These are phyloP conservation scores for Lasioglossum albipes DNA, from an alignment of 1,140 invertebrate species.

Conservation along the genomic window DNA sequence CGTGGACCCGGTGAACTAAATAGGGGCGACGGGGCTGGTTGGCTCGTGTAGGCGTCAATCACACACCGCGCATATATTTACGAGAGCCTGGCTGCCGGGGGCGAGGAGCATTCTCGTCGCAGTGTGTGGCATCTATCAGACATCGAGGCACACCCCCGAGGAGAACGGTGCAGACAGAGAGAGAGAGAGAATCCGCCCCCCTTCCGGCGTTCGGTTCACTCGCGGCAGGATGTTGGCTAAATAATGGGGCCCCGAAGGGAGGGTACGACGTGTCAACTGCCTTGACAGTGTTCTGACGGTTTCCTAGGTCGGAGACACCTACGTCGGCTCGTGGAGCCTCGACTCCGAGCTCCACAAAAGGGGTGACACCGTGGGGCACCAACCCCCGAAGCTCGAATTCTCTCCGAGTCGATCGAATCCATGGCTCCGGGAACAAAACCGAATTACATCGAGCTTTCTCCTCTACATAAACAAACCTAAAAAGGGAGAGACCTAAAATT, in stretches of 20 bases:
- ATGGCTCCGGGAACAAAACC: not conserved
- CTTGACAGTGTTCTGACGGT: conserved; percentile 74
- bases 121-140: conserved; percentile 60
- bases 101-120: conserved; percentile 48
- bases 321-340: conserved; percentile 41
- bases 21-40: conserved; percentile 49
- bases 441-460: conserved; percentile 5
- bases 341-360: conserved; percentile 40
- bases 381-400: not conserved
- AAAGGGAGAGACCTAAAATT: not conserved
- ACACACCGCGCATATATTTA: conserved; percentile 73
- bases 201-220: conserved; percentile 53
- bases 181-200: conserved; percentile 11
- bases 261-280: conserved; percentile 76
- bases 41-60: conserved; percentile 79
- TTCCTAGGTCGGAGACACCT: conserved; percentile 59
- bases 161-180: conserved; percentile 15
- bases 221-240: conserved; percentile 75
- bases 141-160: conserved; percentile 62
- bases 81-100: conserved; percentile 41
- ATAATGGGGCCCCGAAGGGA: conserved; percentile 75
- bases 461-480: not conserved
- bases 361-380: not conserved
- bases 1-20: conserved; percentile 40
- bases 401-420: not conserved